Evolutionary conservation across 2,888 invertebrate species (phyloP), one percentile per base, ranked within the genome.

Genomic region (Drosophila prolongata): DNA sequence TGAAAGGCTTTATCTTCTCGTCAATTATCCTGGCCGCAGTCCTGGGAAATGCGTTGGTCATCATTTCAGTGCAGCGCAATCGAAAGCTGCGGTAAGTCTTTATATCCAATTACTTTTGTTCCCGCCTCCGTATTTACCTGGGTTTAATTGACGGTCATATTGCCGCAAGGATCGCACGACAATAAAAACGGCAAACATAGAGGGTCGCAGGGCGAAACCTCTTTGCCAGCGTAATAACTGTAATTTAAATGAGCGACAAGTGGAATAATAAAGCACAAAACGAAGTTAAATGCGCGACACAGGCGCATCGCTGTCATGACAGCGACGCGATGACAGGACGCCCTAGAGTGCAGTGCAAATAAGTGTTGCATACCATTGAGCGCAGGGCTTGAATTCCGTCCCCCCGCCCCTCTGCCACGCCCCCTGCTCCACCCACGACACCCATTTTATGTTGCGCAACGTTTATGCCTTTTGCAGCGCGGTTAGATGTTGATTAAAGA

Each of bases 11-110:
- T 89, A 94, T 96, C 81, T 98, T 98, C 94, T 94, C 95, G 66
- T 95, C 95, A 80, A 97, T 98, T 91, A 98, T 98, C 90, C 94
- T 97, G 62, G 96, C 97, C 78, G 98, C 98, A 35, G 95, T 98
- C 16, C 94, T 98, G 62, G 98, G 98, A 58, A 98, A 98, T 93
- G 96, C 97, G 2, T 94, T 98, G 78, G 98, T 98, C 86, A 92
- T 92, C 75, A 92, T 92, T 72, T 92, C 92, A 37, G 92, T 92
- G 68, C 92, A 92, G 69, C 91, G 92, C 68, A 92, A 92, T 89
- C 90, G 92, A 53, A 92, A 92, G 85, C 87, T 92, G 80, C 91
- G 92, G 92, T 92, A 89, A 90, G 91, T 87, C 54, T 9, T 54
- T 40, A 14, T 34, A 24, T 49, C 13, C 30, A 52, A 38, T 61